Evolutionary conservation across 2,888 invertebrate species (phyloP), one percentile per base, ranked within the genome.

Genomic region (Meghimatium bilineatum): DNA sequence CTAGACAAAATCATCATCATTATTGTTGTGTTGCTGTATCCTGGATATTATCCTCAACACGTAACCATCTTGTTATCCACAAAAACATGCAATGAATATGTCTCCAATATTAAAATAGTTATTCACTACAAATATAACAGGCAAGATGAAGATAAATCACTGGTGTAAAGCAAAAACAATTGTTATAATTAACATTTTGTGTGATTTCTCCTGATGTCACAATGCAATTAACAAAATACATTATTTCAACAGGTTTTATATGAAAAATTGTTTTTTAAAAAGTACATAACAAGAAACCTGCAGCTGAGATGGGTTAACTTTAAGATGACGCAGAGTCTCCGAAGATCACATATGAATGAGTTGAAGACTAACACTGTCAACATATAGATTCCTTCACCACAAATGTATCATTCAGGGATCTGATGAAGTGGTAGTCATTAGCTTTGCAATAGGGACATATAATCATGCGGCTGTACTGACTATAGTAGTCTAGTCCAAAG

Each of bases 401-500:
- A 84, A 91, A 92, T 63, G 91, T 91, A 79, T 91, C 92, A 26
- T 84, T 69, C 82, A 98, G 95, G 81, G 97, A 97, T 95, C 98
- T 98, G 90, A 98, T 97, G 95, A 98, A 98, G 95, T 99, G 98
- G 83, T 97, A 96, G 94, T 98, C 98, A 91, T 96, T 95, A 81
- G 96, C 96, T 91, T 96, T 96, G 95, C 98, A 99, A 94, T 97
- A 97, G 63, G 97, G 97, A 94, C 99, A 99, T 89, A 96, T 96
- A 92, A 97, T 96, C 91, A 96, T 96, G 93, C 97, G 95, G 85
- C 92, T 92, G 95, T 98, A 98, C 95, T 98, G 98, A 91, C 97
- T 98, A 95, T 97, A 99, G 95, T 96, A 97, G 94, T 97, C 97
- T 90, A 98, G 92, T 96, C 96, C 90, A 36, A 87, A 94, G 97